phyloP scores from a whole-genome alignment of 1,140 invertebrate species.

The Aphelenchoides fujianensis region DNA sequence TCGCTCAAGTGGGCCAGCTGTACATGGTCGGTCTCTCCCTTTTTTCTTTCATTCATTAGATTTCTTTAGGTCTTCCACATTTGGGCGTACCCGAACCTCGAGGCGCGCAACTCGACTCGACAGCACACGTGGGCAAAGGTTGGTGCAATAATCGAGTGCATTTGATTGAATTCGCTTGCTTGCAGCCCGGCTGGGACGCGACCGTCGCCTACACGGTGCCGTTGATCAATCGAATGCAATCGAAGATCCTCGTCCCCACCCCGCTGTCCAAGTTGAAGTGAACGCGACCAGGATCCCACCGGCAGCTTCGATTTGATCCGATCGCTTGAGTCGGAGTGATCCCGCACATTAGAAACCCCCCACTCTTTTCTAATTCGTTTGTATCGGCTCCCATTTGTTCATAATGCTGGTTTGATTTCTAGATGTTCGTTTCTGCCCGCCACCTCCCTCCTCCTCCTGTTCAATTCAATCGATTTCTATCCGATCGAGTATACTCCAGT shows the following conservation, averaged over 20 bases:
- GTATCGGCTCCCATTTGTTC: conserved; percentile 1
- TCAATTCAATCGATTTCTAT: too few relatives aligned
- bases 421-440: not conserved
- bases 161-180: not conserved
- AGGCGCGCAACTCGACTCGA: conserved; percentile 50
- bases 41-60: conserved; percentile 18
- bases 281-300: too few relatives aligned
- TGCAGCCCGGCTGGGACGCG: conserved; percentile 60
- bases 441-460: too few relatives aligned
- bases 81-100: conserved; percentile 58
- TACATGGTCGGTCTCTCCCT: conserved; percentile 36
- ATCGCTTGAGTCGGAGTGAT: too few relatives aligned
- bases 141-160: not conserved
- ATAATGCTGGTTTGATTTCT: not conserved
- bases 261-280: conserved; percentile 55
- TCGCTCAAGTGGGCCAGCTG: conserved; percentile 58
- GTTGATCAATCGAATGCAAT: conserved; percentile 61
- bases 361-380: not conserved
- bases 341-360: not conserved
- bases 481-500: not conserved
- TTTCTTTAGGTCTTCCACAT: conserved; percentile 55
- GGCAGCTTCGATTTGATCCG: too few relatives aligned
- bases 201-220: conserved; percentile 62
- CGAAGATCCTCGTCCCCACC: conserved; percentile 58
- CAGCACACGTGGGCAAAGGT: conserved; percentile 52